phyloP scores from a whole-genome alignment of 1,140 invertebrate genomes.

The Druon quercuslanigerum region DNA sequence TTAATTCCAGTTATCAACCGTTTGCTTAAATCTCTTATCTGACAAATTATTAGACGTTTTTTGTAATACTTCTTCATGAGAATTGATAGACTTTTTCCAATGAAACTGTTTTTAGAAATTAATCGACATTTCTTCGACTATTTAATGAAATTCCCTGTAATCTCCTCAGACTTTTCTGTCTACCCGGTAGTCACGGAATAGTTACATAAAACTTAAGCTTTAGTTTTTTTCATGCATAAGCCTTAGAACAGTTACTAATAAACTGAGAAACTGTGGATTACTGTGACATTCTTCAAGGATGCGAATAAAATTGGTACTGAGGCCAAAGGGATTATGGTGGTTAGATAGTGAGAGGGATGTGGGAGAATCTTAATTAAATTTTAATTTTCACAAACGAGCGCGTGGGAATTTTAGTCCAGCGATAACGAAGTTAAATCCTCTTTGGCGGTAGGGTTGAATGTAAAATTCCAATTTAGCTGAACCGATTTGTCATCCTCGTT shows the following conservation, averaged over 20 bases:
- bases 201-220: too few species aligned
- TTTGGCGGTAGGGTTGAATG: background rate
- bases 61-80: too few species aligned
- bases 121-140: too few species aligned
- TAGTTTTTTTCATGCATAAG: background rate
- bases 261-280: background rate
- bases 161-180: too few species aligned
- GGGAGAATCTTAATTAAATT: conserved; percentile 54
- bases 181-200: too few species aligned
- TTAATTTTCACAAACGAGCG: conserved; percentile 49
- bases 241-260: background rate
- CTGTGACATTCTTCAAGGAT: background rate
- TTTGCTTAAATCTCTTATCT: too few species aligned
- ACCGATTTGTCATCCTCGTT: background rate
- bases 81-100: too few species aligned
- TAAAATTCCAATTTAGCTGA: conserved; percentile 13
- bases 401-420: background rate
- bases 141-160: too few species aligned
- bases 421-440: conserved; percentile 20
- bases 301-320: background rate
- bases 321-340: background rate
- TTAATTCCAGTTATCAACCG: too few species aligned
- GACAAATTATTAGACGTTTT: too few species aligned
- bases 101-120: too few species aligned
- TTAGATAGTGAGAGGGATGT: background rate